phyloP scores from a whole-genome alignment of 1,140 invertebrate genomes.

The Bradysia coprophila region DNA sequence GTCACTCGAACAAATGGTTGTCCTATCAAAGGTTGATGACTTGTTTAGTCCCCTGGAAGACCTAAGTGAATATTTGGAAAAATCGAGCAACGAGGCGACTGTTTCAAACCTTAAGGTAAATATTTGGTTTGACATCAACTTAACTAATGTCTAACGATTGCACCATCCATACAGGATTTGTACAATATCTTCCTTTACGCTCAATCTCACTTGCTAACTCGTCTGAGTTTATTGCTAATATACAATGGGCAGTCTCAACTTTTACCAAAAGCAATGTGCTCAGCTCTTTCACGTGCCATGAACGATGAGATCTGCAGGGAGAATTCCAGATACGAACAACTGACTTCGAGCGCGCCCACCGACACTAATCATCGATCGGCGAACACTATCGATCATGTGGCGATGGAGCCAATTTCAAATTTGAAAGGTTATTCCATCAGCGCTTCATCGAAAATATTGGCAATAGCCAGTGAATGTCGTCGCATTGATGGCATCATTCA shows the following conservation, averaged over 20 bases:
- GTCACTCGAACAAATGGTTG: no score
- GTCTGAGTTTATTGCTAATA: constrained; percentile 17
- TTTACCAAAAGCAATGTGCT: not conserved
- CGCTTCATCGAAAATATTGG: not conserved
- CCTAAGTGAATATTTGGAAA: no score
- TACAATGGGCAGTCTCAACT: constrained; percentile 16
- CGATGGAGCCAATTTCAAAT: not conserved
- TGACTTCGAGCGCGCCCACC: not conserved
- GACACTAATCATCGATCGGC: not conserved
- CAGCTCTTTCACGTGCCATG: not conserved
- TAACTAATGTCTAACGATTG: no score
- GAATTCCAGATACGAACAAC: not conserved
- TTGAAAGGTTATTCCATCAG: not conserved
- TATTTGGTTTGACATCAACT: no score
- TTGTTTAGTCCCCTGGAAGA: no score
- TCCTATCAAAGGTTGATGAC: no score
- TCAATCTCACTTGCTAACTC: constrained; percentile 20
- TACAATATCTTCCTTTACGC: constrained; percentile 23
- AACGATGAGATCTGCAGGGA: not conserved
- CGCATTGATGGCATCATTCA: not conserved
- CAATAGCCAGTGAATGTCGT: not conserved
- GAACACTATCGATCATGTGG: not conserved
- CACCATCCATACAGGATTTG: no score
- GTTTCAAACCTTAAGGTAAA: no score
- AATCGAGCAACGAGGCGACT: no score